phyloP scores from a whole-genome alignment of 2,888 invertebrate species.

The Carabus problematicus region DNA sequence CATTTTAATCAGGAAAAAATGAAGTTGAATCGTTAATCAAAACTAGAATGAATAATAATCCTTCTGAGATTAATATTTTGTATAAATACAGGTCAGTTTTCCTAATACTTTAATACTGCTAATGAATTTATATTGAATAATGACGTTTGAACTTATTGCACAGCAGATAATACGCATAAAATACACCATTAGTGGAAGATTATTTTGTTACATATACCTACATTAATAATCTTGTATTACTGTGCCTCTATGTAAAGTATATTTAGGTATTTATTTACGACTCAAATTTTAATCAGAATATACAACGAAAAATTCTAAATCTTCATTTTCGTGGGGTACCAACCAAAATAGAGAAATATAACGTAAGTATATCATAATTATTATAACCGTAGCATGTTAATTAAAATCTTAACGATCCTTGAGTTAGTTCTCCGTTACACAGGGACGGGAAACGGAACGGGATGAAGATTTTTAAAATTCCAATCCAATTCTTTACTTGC shows the following conservation, averaged over 20 bases:
- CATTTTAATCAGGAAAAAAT: background rate
- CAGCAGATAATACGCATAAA: too few species aligned
- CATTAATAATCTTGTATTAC: background rate
- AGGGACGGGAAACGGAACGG: background rate
- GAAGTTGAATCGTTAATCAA: too few species aligned
- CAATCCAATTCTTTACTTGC: background rate
- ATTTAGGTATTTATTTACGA: background rate
- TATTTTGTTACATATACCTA: background rate
- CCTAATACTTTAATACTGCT: too few species aligned
- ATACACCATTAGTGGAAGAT: too few species aligned
- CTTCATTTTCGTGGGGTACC: background rate
- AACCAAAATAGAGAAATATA: background rate
- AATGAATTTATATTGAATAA: too few species aligned
- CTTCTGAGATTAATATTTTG: too few species aligned
- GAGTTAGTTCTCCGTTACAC: background rate
- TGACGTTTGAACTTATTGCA: too few species aligned
- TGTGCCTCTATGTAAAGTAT: background rate
- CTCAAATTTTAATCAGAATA: background rate
- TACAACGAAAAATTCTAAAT: background rate
- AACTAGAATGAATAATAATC: too few species aligned
- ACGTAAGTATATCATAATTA: slow-evolving; percentile 12
- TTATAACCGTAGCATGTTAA: background rate
- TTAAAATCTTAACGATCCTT: slow-evolving; percentile 14
- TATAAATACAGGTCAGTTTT: too few species aligned
- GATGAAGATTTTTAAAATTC: slow-evolving; percentile 3